These are phyloP conservation scores for Drosophila austrosaltans DNA, from an alignment of 2,888 invertebrate genomes.

Conservation along the genomic window DNA sequence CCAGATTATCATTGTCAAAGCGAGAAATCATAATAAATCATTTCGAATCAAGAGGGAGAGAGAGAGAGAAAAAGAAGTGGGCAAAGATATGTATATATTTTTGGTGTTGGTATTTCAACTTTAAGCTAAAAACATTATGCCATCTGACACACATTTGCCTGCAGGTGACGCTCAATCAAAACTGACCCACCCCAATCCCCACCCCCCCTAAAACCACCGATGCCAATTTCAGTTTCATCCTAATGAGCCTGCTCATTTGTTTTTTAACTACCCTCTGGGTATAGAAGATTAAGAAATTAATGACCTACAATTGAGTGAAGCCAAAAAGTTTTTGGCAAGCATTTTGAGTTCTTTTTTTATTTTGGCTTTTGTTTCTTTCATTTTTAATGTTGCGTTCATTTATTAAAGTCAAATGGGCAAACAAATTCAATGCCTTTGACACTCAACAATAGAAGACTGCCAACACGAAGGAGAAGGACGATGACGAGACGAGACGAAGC, in stretches of 20 bases:
- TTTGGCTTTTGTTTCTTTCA: slow-evolving; percentile 33
- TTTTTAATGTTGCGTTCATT: slow-evolving; percentile 41
- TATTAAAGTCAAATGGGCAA: slow-evolving; percentile 1
- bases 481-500: slow-evolving; percentile 22
- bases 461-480: neutral
- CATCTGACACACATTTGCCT: slow-evolving; percentile 19
- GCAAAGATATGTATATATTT: neutral
- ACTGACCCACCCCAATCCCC: slow-evolving; percentile 23
- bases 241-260: slow-evolving; percentile 31
- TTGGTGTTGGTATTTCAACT: neutral
- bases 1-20: slow-evolving; percentile 58
- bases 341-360: slow-evolving; percentile 40
- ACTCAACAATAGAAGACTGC: slow-evolving; percentile 23
- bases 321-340: slow-evolving; percentile 26
- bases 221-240: slow-evolving; percentile 16
- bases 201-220: neutral
- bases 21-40: slow-evolving; percentile 67
- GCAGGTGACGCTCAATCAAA: slow-evolving; percentile 39
- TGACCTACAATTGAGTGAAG: slow-evolving; percentile 47
- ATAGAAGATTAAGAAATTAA: slow-evolving; percentile 52
- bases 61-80: slow-evolving; percentile 1
- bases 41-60: slow-evolving; percentile 28
- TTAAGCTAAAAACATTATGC: slow-evolving; percentile 6
- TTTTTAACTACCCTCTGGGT: neutral
- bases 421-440: slow-evolving; percentile 41